Evolutionary conservation across 2,113 vertebrate species (phyloP).

Genomic region (Hiodon tergisus): DNA sequence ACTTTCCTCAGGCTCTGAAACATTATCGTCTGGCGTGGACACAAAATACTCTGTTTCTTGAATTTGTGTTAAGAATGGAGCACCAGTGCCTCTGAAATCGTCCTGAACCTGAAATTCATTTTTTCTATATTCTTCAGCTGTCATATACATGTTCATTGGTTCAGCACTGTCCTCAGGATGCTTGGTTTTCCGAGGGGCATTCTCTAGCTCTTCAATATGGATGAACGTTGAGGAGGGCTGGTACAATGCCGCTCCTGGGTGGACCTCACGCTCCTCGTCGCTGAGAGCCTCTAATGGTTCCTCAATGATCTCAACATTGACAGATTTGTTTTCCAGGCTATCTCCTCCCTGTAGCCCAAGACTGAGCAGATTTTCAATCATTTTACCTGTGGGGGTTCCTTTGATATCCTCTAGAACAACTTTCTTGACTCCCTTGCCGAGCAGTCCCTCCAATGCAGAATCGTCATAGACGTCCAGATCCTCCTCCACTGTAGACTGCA

Average conservation of each 20-base stretch:
- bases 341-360: slow-evolving; percentile 63
- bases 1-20: slow-evolving; percentile 54
- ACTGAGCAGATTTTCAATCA: slow-evolving; percentile 72
- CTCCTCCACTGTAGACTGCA: slow-evolving; percentile 77
- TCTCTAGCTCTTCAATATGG: slow-evolving; percentile 81
- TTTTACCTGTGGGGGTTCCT: slow-evolving; percentile 62
- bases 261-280: slow-evolving; percentile 54
- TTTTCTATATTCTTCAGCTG: slow-evolving; percentile 28
- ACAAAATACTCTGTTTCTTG: slow-evolving; percentile 84
- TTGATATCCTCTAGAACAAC: slow-evolving; percentile 63
- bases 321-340: slow-evolving; percentile 59
- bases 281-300: slow-evolving; percentile 63
- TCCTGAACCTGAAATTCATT: slow-evolving; percentile 50
- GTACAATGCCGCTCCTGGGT: slow-evolving; percentile 34
- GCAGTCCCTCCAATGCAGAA: slow-evolving; percentile 57
- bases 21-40: slow-evolving; percentile 83
- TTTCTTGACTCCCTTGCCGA: slow-evolving; percentile 65
- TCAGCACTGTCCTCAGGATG: slow-evolving; percentile 40
- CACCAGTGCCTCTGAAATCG: slow-evolving; percentile 43
- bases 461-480: slow-evolving; percentile 67
- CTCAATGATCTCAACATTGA: slow-evolving; percentile 87
- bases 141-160: slow-evolving; percentile 16
- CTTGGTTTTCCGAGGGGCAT: slow-evolving; percentile 44
- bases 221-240: slow-evolving; percentile 67
- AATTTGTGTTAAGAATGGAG: slow-evolving; percentile 52